Conservation (phyloP, 1,140 invertebrate species). For the Thaumatotibia leucotreta region DNA sequence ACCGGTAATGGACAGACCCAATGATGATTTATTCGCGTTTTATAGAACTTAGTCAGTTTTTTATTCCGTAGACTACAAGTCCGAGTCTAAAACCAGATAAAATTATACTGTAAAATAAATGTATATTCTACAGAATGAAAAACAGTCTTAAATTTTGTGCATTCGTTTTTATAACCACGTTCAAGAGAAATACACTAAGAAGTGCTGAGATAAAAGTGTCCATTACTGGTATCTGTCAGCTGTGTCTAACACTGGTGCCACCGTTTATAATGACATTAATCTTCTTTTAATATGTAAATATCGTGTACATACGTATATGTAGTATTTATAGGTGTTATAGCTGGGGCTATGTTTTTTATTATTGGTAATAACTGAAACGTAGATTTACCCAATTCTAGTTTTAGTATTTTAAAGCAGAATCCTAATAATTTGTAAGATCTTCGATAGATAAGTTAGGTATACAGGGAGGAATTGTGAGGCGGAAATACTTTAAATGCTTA, state of each 20-base stretch:
- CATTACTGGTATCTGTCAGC: no score
- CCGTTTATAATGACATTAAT: neutral
- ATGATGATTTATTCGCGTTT: no score
- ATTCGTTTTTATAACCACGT: no score
- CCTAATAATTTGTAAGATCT: constrained; percentile 5
- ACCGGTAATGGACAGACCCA: no score
- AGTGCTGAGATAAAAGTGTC: neutral
- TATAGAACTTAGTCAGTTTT: no score
- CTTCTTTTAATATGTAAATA: constrained; percentile 6
- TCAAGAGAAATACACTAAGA: no score
- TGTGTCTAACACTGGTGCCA: no score
- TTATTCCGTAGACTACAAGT: no score
- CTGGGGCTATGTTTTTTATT: neutral
- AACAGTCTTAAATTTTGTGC: no score
- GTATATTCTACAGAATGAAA: no score
- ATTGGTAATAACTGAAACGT: neutral
- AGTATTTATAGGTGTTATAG: constrained; percentile 1
- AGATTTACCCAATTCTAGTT: constrained; percentile 1
- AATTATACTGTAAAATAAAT: no score
- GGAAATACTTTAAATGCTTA: neutral
- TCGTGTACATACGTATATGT: neutral
- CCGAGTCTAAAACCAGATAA: no score
- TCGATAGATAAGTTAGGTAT: neutral
- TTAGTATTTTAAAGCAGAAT: constrained; percentile 2
- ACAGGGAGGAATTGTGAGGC: neutral